phyloP scores from a whole-genome alignment of 2,113 vertebrate genomes.

The Coryphaenoides rupestris region DNA sequence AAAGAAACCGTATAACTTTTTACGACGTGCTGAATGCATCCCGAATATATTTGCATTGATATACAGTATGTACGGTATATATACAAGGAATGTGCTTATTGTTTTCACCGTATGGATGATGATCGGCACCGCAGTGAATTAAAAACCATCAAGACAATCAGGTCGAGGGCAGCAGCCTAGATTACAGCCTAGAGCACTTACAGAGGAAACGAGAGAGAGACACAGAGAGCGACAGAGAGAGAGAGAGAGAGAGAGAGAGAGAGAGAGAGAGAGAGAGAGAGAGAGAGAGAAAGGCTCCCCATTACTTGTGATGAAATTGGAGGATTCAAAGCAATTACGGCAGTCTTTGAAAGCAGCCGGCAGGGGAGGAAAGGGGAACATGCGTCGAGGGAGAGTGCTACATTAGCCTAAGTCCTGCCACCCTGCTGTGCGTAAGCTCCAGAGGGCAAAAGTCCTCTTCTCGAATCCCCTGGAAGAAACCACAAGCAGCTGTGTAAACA shows the following conservation, averaged over 20 bases:
- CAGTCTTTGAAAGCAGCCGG: conserved; percentile 35
- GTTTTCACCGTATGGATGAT: no score
- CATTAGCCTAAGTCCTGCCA: conserved; percentile 29
- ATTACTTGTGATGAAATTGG: conserved; percentile 22
- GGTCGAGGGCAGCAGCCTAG: background rate
- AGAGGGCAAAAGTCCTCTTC: conserved; percentile 34
- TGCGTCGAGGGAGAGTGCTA: conserved; percentile 34
- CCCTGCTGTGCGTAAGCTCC: conserved; percentile 37
- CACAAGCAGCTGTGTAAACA: conserved; percentile 64
- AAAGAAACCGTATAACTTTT: background rate
- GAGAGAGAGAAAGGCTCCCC: conserved; percentile 10
- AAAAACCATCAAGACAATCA: no score
- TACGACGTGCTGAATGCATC: background rate
- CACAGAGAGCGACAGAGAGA: no score
- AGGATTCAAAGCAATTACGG: conserved; percentile 36
- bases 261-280: background rate
- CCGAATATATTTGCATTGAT: background rate
- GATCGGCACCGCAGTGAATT: no score
- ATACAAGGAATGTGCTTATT: no score
- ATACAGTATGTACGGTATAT: no score
- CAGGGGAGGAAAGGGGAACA: conserved; percentile 32
- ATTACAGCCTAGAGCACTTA: no score
- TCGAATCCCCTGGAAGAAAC: conserved; percentile 41
- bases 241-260: no score
- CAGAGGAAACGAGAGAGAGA: no score